Evolutionary conservation across 1,140 invertebrate genomes (phyloP).

Genomic region (Acromyrmex heyeri): DNA sequence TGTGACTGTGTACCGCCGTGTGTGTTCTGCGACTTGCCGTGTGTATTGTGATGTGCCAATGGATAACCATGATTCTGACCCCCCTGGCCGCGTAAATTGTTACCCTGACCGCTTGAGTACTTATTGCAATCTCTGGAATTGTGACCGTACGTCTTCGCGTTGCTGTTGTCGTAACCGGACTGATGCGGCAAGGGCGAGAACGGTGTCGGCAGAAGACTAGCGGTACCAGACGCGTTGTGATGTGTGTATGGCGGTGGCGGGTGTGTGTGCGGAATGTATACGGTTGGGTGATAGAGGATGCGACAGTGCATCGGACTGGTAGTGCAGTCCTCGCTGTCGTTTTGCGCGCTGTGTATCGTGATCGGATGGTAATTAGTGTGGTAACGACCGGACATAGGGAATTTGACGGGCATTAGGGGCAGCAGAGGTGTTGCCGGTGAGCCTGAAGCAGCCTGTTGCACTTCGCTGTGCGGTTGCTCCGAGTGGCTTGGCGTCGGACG

Average conservation of each 20-base stretch:
- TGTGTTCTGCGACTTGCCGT: constrained; percentile 59
- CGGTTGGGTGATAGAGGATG: constrained; percentile 81
- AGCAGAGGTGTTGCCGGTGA: constrained; percentile 77
- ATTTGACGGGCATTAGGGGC: constrained; percentile 83
- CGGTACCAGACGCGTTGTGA: constrained; percentile 70
- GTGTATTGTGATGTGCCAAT: constrained; percentile 55
- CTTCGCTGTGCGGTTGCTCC: constrained; percentile 80
- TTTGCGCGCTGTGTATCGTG: constrained; percentile 77
- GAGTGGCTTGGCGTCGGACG: constrained; percentile 84
- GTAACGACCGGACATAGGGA: constrained; percentile 80
- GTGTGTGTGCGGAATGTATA: constrained; percentile 80
- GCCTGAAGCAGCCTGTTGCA: constrained; percentile 75
- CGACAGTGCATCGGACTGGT: constrained; percentile 81
- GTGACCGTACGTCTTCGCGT: constrained; percentile 51
- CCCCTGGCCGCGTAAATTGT: constrained; percentile 17
- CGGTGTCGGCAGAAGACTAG: constrained; percentile 82
- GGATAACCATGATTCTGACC: constrained; percentile 51
- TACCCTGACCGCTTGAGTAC: constrained; percentile 23
- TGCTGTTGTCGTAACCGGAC: constrained; percentile 58
- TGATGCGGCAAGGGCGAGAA: constrained; percentile 62
- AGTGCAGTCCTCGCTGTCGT: constrained; percentile 76
- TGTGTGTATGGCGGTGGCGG: constrained; percentile 59
- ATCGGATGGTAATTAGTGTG: constrained; percentile 80
- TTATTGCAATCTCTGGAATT: constrained; percentile 69
- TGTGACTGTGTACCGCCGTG: constrained; percentile 56